Percentiles rank a stretch among this genome's conserved stretches.
phyloP scores from a whole-genome alignment of 2,797 vertebrate genomes.

The Zenarchopterus dispar region DNA sequence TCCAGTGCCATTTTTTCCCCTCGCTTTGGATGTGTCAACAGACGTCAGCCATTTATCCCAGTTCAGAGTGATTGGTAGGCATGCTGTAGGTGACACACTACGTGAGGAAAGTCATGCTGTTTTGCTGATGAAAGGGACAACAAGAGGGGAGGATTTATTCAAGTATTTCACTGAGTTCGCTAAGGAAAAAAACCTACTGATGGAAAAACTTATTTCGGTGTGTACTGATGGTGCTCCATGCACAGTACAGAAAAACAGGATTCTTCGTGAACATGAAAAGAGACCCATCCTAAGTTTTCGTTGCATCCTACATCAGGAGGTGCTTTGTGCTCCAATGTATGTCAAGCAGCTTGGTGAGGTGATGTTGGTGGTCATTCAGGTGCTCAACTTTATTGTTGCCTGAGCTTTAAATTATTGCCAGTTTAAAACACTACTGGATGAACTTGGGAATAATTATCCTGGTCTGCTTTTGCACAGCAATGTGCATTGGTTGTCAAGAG shows the following conservation, averaged over 20 bases:
- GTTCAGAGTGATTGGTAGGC: conserved; percentile 45
- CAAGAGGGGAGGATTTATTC: conserved; percentile 52
- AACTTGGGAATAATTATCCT: no score
- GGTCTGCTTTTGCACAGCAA: no score
- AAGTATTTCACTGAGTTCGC: conserved; percentile 42
- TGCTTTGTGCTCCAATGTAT: background rate
- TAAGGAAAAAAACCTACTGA: conserved; percentile 41
- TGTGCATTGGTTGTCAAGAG: no score
- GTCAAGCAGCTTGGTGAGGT: background rate
- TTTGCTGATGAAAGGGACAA: conserved; percentile 51
- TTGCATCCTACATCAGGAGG: conserved; percentile 2
- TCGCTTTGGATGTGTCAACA: no score
- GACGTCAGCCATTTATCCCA: conserved; percentile 18
- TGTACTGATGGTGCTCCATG: conserved; percentile 4
- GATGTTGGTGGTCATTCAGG: background rate
- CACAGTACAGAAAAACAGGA: background rate
- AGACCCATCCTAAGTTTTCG: conserved; percentile 28
- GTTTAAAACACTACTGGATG: no score
- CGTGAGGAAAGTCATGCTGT: conserved; percentile 52
- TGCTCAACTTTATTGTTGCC: no score
- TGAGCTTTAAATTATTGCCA: no score
- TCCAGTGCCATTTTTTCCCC: no score
- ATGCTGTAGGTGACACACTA: conserved; percentile 45
- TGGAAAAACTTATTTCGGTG: conserved; percentile 29
- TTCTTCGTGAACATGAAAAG: background rate